Evolutionary conservation across 2,888 invertebrate species (phyloP), one percentile per base, ranked within the genome.

Genomic region (Eupeodes latifasciatus): DNA sequence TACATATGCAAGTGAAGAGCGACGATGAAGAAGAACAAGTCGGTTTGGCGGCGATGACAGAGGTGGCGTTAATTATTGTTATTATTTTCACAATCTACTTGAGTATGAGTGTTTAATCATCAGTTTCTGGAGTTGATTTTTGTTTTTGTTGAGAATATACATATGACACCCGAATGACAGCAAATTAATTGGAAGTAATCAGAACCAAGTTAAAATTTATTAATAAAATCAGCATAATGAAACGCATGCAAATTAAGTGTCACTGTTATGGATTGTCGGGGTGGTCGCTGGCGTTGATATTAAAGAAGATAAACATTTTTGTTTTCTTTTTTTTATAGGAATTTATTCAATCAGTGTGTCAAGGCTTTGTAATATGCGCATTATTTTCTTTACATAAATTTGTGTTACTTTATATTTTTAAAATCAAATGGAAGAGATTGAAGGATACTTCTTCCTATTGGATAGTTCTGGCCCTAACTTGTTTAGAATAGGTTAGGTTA

Each of bases 31-130:
- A 62, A 34, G 57, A 16, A n/a, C n/a, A n/a, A 16, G 40, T 1
- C 36, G 62, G 16, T 2, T n/a, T 0, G 16, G 16, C 14, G 3
- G 47, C 12, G 7, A 19, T 27, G 49, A 4, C 4, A 34, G 67
- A n/a, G 36, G 34, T 36, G 69, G 55, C 40, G 4, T 12, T 71
- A 71, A 55, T 71, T 55, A 55, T 55, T 71, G 27, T 61, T 61
- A 40, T 71, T 71, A 71, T 66, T 69, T 71, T 55, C 71, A 55
- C 44, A 71, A 71, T 71, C 44, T 55, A 71, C 55, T 71, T 71
- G 71, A 55, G 71, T 71, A 40, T 71, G 53, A 55, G 36, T 14
- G 19, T 44, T 71, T 71, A 71, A 71, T 71, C 71, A 71, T 55
- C 71, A 49, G 6, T 66, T 66, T 66, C 14, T 66, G 19, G 27